Conservation (phyloP, 2,797 vertebrate genomes). For the Cossypha caffra region DNA sequence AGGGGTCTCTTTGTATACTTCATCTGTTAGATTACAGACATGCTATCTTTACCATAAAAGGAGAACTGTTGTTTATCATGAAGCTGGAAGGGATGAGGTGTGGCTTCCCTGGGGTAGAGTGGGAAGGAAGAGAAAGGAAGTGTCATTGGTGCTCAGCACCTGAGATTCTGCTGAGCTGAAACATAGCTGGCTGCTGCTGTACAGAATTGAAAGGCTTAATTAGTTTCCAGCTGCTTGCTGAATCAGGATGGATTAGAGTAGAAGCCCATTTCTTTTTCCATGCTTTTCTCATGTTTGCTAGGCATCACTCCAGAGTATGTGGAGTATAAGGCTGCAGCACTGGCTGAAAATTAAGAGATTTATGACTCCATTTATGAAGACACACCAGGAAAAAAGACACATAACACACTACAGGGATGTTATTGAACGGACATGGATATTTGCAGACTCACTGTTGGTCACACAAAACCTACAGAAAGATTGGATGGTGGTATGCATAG, state of each 20-base stretch:
- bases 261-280: background rate
- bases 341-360: background rate
- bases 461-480: background rate
- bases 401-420: background rate
- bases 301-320: background rate
- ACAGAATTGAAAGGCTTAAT: rapidly evolving
- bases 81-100: background rate
- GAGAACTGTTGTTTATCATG: background rate
- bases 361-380: background rate
- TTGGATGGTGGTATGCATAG: background rate
- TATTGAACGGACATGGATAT: background rate
- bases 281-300: background rate
- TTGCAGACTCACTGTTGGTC: background rate
- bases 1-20: background rate
- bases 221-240: background rate
- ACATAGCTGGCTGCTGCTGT: background rate
- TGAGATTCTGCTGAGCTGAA: background rate
- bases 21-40: background rate
- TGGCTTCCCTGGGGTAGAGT: background rate
- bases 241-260: background rate
- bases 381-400: background rate
- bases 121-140: background rate
- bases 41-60: background rate
- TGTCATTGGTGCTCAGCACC: background rate
- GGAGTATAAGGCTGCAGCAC: background rate